phyloP scores from a whole-genome alignment of 2,113 vertebrate genomes.

The Dascyllus trimaculatus region DNA sequence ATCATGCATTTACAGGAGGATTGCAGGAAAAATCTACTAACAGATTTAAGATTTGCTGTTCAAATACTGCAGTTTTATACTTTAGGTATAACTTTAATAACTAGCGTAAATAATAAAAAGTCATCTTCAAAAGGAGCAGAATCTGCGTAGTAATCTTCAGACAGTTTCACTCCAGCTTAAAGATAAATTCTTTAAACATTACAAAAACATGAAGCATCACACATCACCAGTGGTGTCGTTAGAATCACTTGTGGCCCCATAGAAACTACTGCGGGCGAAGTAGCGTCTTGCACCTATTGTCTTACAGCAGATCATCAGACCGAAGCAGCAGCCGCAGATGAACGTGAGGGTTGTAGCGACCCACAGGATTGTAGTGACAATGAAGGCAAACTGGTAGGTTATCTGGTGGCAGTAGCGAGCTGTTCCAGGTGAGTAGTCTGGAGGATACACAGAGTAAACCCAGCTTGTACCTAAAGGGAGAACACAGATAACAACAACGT shows the following conservation, averaged over 20 bases:
- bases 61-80: no score
- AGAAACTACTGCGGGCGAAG: slow-evolving; percentile 31
- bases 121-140: not conserved
- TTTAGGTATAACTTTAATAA: not conserved
- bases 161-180: not conserved
- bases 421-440: slow-evolving; percentile 43
- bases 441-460: slow-evolving; percentile 71
- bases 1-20: no score
- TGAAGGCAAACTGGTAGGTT: slow-evolving; percentile 70
- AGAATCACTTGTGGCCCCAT: slow-evolving; percentile 39
- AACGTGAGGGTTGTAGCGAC: not conserved
- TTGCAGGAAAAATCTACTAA: no score
- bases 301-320: slow-evolving; percentile 31
- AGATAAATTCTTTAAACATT: not conserved
- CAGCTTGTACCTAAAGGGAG: slow-evolving; percentile 57
- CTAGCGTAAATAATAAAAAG: not conserved
- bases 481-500: not conserved
- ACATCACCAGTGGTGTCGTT: slow-evolving; percentile 47
- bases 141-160: not conserved
- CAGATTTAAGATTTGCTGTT: no score
- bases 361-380: slow-evolving; percentile 68
- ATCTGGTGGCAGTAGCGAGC: slow-evolving; percentile 56
- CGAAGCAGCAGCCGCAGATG: slow-evolving; percentile 19
- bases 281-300: not conserved
- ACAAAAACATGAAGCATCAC: slow-evolving; percentile 20